Base-by-base conservation (phyloP, 1,140 invertebrate species). In the Zeugodacus cucurbitae region DNA sequence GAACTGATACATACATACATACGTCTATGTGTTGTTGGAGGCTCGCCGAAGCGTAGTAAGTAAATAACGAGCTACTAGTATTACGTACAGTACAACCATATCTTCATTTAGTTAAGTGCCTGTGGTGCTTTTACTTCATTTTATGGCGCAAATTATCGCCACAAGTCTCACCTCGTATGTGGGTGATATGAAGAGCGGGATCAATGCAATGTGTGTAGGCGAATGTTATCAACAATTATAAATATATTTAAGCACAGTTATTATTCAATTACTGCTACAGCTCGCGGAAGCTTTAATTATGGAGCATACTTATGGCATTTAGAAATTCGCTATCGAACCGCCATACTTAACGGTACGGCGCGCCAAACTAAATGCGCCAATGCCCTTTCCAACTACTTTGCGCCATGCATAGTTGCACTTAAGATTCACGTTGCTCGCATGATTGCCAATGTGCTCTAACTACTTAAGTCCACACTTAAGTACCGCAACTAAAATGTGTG, bases 191-290 rank as follows among this genome's bases (percentile, higher is more conserved):
- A 74, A 8, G 3, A 11, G 20, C 32, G 37, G 4, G 70, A 54
- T 54, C 48, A 54, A 11, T 37, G n/a, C n/a, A n/a, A n/a, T n/a
- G n/a, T n/a, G 37, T 29, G 54, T 86, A 54, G 8, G 44, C 34
- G 41, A 86, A 48, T 86, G n/a, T 57, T 58, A 29, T 86, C 14
- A 86, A 86, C 82, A 86, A 86, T 86, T 86, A 86, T 86, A 86
- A 86, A 86, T 54, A 57, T 86, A 86, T 86, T 86, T 86, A 86
- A 86, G 82, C 54, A 86, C 54, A 86, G 41, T 86, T 86, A 86
- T 86, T 86, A 86, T 86, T 86, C 82, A 86, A 86, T 86, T 86
- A 86, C n/a, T 57, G 20, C 44, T 86, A 57, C 54, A 26, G n/a
- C 17, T 57, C n/a, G 82, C 54, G 44, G n/a, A 26, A 86, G 82